Evolutionary conservation across 2,797 vertebrate species (phyloP).

Genomic region (Etheostoma perlongum): DNA sequence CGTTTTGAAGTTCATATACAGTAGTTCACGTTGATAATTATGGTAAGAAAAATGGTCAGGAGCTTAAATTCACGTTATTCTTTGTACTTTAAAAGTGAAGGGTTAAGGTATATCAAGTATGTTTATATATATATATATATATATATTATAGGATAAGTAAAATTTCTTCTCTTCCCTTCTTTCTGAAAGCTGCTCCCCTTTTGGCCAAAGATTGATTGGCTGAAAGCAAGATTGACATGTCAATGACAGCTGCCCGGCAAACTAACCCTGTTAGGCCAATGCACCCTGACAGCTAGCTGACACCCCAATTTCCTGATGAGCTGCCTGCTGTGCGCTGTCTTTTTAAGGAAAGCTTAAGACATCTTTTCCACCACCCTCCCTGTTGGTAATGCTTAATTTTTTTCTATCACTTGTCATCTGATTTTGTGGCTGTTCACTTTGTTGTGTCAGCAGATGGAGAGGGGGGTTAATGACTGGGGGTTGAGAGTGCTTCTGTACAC

Average conservation of each 20-base stretch:
- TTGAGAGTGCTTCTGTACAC: slow-evolving; percentile 39
- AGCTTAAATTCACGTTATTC: background rate
- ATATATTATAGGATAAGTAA: slow-evolving; percentile 26
- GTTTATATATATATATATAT: too few relatives aligned
- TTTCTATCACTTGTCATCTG: slow-evolving; percentile 75
- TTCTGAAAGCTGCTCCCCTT: slow-evolving; percentile 38
- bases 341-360: slow-evolving; percentile 65
- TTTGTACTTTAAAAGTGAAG: slow-evolving; percentile 17
- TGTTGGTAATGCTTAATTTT: slow-evolving; percentile 62
- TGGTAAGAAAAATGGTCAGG: background rate
- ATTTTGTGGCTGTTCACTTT: slow-evolving; percentile 73
- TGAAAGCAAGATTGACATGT: slow-evolving; percentile 69
- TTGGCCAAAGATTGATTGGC: slow-evolving; percentile 75
- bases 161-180: slow-evolving; percentile 26
- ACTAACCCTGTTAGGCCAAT: slow-evolving; percentile 75
- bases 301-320: slow-evolving; percentile 80
- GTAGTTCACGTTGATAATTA: background rate
- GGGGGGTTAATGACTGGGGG: slow-evolving; percentile 63
- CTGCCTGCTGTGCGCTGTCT: slow-evolving; percentile 57
- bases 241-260: slow-evolving; percentile 74
- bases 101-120: background rate
- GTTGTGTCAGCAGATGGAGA: slow-evolving; percentile 75
- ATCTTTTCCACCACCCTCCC: slow-evolving; percentile 45
- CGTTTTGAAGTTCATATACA: background rate
- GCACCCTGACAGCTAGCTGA: slow-evolving; percentile 81